phyloP scores from a whole-genome alignment of 2,888 invertebrate species.

The Mylabris sibirica region DNA sequence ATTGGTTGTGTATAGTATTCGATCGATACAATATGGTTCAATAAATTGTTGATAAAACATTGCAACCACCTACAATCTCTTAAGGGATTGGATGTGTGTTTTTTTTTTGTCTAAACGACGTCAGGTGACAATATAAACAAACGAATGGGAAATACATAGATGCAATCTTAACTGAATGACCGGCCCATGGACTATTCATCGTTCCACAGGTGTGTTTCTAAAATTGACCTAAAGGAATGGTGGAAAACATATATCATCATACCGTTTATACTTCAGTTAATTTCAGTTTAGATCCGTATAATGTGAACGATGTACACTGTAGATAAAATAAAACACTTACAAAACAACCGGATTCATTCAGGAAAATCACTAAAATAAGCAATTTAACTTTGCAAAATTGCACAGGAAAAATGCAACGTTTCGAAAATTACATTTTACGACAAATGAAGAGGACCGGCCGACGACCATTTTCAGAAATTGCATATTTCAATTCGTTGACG shows the following conservation, averaged over 20 bases:
- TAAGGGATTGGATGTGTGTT: constrained; percentile 31
- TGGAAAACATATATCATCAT: background rate
- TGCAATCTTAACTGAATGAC: background rate
- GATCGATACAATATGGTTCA: constrained; percentile 45
- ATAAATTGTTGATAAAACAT: constrained; percentile 47
- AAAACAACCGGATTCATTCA: background rate
- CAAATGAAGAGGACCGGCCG: background rate
- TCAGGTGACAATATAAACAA: constrained; percentile 5
- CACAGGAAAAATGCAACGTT: background rate
- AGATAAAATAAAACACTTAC: background rate
- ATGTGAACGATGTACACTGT: background rate
- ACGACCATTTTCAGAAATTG: constrained; percentile 44
- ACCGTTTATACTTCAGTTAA: background rate
- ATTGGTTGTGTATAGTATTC: constrained; percentile 45
- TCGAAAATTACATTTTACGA: constrained; percentile 2
- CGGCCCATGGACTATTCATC: background rate
- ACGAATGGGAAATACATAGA: background rate
- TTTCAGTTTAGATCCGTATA: background rate
- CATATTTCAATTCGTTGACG: constrained; percentile 49
- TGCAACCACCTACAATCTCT: constrained; percentile 42
- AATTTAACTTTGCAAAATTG: constrained; percentile 1
- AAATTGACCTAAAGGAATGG: background rate
- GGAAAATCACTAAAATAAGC: constrained; percentile 12
- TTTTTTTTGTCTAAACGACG: constrained; percentile 17
- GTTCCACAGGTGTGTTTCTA: background rate